Evolutionary conservation across 2,888 invertebrate genomes (phyloP).

Genomic region (Megamerina dolium): DNA sequence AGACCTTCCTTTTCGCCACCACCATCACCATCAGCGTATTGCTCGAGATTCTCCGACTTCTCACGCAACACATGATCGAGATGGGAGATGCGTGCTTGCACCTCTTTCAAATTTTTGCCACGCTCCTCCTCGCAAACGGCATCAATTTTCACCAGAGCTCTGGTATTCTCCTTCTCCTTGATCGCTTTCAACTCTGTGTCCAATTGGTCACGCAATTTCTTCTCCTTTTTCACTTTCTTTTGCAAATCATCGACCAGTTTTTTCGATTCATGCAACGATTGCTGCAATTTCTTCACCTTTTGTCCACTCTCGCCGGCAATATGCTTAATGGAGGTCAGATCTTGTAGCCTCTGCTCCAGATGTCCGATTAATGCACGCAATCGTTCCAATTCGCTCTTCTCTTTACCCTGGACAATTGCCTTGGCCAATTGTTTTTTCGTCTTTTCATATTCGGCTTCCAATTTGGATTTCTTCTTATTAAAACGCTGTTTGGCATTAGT

Average conservation of each 20-base stretch:
- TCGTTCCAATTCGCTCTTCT: constrained; percentile 48
- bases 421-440: constrained; percentile 54
- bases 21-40: constrained; percentile 46
- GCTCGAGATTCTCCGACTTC: constrained; percentile 62
- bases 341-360: constrained; percentile 52
- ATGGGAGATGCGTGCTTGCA: constrained; percentile 62
- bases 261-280: constrained; percentile 66
- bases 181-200: constrained; percentile 59
- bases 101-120: constrained; percentile 57
- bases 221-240: constrained; percentile 67
- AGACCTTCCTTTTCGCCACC: constrained; percentile 57
- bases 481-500: constrained; percentile 56
- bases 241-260: constrained; percentile 71
- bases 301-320: constrained; percentile 59
- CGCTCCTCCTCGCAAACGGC: constrained; percentile 49
- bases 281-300: constrained; percentile 67
- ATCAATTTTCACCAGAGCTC: constrained; percentile 27
- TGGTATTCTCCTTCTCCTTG: constrained; percentile 48
- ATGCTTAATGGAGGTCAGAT: constrained; percentile 53
- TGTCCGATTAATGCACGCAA: constrained; percentile 49
- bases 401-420: constrained; percentile 51
- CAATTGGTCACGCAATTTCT: constrained; percentile 63
- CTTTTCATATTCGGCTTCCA: constrained; percentile 58
- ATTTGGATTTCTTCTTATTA: constrained; percentile 58
- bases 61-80: constrained; percentile 64